phyloP scores from a whole-genome alignment of 2,888 invertebrate genomes.

The Tromatobia lineatoria region DNA sequence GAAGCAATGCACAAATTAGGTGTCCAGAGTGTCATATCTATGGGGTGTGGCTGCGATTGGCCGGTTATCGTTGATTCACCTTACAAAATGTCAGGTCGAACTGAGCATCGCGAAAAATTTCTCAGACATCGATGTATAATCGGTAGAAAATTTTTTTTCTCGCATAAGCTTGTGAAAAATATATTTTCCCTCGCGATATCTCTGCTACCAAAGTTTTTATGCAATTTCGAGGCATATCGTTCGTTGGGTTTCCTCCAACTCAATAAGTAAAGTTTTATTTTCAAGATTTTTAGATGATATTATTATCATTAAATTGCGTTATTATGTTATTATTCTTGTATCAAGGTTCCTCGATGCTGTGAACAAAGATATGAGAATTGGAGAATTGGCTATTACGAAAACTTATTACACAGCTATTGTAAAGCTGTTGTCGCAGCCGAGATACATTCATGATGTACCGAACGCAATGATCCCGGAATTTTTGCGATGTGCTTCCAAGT shows the following conservation, averaged over 20 bases:
- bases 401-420: constrained; percentile 78
- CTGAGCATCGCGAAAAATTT: constrained; percentile 88
- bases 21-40: constrained; percentile 88
- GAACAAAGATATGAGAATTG: constrained; percentile 75
- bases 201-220: constrained; percentile 87
- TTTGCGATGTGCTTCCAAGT: constrained; percentile 74
- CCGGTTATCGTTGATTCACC: constrained; percentile 86
- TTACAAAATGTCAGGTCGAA: constrained; percentile 89
- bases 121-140: constrained; percentile 87
- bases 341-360: constrained; percentile 75
- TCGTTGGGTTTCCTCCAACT: constrained; percentile 85
- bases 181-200: constrained; percentile 87
- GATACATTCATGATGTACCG: constrained; percentile 75
- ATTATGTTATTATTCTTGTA: neutral
- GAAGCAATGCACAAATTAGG: constrained; percentile 86
- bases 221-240: constrained; percentile 86
- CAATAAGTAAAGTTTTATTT: constrained; percentile 71
- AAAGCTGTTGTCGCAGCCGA: constrained; percentile 75
- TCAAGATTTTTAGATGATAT: neutral
- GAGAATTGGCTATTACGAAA: constrained; percentile 68
- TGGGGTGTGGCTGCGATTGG: constrained; percentile 87
- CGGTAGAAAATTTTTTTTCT: constrained; percentile 87
- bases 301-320: neutral
- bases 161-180: constrained; percentile 89
- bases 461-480: constrained; percentile 68